phyloP scores from a whole-genome alignment of 2,113 vertebrate species.

The Pagrus major region DNA sequence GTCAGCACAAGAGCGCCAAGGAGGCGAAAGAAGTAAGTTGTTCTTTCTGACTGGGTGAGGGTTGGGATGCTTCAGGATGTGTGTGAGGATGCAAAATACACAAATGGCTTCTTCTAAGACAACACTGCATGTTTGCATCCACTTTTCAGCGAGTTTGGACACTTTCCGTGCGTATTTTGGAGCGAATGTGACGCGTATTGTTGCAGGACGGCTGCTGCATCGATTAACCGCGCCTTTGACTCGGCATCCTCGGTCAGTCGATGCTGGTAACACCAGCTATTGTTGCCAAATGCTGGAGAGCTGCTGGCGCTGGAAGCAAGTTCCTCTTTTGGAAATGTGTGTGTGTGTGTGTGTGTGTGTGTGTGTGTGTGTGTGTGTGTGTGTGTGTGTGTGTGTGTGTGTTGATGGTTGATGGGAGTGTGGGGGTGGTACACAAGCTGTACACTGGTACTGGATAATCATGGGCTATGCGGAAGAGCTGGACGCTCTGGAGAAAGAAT shows the following conservation, averaged over 20 bases:
- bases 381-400: not conserved
- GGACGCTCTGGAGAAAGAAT: not conserved
- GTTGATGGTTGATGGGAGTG: not conserved
- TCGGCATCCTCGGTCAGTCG: not conserved
- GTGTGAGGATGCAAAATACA: not conserved
- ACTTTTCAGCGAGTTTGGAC: not conserved
- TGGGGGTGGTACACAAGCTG: not conserved
- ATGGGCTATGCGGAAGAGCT: not conserved
- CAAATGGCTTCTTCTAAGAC: too few species aligned
- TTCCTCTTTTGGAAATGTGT: not conserved
- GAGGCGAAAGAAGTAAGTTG: conserved; percentile 70
- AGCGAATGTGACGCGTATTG: not conserved
- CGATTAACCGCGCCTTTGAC: not conserved
- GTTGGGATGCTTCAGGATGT: too few species aligned
- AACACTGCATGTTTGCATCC: not conserved
- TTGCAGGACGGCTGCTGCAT: not conserved
- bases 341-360: too few species aligned
- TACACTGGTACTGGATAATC: not conserved
- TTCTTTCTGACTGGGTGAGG: not conserved
- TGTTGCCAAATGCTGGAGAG: not conserved
- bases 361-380: not conserved
- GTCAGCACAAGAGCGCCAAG: conserved; percentile 61
- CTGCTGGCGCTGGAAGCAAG: not conserved
- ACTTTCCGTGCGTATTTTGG: not conserved
- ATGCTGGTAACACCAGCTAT: not conserved